Evolutionary conservation across 2,113 vertebrate genomes (phyloP).

Genomic region (Peromyscus maniculatus): DNA sequence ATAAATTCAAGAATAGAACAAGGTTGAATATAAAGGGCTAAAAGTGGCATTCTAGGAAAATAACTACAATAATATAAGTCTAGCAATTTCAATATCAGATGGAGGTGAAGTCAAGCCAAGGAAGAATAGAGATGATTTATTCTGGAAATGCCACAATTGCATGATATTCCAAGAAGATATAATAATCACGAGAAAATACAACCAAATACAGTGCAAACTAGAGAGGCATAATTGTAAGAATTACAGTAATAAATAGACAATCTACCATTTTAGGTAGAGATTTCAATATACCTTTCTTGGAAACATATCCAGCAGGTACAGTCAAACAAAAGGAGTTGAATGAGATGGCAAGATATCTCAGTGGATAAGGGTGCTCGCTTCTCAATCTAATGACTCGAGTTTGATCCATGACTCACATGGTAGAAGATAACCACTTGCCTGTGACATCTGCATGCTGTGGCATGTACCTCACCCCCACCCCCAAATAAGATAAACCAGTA

Average conservation of each 20-base stretch:
- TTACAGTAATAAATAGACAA: constrained; percentile 64
- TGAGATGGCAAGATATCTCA: not conserved
- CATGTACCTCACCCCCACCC: too few relatives aligned
- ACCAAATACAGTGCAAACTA: constrained; percentile 13
- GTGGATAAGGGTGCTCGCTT: not conserved
- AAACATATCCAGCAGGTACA: constrained; percentile 62
- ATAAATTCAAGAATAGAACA: constrained; percentile 23
- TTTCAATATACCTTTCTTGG: constrained; percentile 63
- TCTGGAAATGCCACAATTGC: constrained; percentile 48
- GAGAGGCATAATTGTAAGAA: constrained; percentile 67
- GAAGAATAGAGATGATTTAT: constrained; percentile 44
- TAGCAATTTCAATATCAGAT: constrained; percentile 50
- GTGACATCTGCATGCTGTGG: too few relatives aligned
- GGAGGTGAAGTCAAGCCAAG: constrained; percentile 62
- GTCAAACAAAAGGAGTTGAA: not conserved
- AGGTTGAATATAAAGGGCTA: constrained; percentile 57
- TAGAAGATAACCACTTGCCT: not conserved
- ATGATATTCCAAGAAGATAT: constrained; percentile 70
- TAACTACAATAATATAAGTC: not conserved
- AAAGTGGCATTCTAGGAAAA: constrained; percentile 68
- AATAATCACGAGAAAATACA: constrained; percentile 59
- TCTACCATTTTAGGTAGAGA: constrained; percentile 33
- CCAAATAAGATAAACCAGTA: not conserved
- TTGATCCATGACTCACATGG: not conserved
- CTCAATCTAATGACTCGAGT: not conserved